Conservation (phyloP, 2,797 vertebrate genomes). For the Taeniopygia guttata region DNA sequence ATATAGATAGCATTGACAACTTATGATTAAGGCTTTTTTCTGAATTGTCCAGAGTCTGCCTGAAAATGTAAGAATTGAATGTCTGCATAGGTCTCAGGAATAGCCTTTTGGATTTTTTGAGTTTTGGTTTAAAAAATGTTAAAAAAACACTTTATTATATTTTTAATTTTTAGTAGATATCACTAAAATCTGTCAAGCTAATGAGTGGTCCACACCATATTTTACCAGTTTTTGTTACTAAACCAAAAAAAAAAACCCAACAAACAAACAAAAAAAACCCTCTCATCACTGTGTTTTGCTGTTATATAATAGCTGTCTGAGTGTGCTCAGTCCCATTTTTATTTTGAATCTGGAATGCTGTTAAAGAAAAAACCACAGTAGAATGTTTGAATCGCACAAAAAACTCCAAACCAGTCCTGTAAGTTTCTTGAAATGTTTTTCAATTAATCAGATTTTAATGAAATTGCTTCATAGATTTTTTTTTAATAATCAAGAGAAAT, state of each 20-base stretch:
- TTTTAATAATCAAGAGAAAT: background rate
- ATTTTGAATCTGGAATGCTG: background rate
- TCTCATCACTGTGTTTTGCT: background rate
- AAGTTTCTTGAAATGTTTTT: background rate
- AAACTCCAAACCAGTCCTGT: rapidly evolving
- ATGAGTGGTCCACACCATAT: background rate
- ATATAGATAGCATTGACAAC: rapidly evolving
- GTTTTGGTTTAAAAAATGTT: background rate
- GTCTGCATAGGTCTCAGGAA: background rate
- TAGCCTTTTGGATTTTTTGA: rapidly evolving
- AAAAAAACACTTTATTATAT: background rate
- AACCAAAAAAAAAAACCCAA: background rate
- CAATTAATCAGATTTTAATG: background rate
- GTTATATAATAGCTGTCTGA: background rate
- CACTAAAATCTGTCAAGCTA: background rate
- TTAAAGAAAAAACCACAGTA: background rate
- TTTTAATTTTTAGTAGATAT: background rate
- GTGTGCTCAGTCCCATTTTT: background rate
- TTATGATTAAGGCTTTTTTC: background rate
- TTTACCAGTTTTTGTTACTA: background rate
- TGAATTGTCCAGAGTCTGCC: background rate
- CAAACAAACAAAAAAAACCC: background rate
- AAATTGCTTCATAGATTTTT: background rate
- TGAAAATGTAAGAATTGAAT: background rate
- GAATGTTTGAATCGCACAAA: background rate